A percentile compares a stretch with the other conserved stretches of the same genome.
Evolutionary conservation across 1,140 invertebrate genomes (phyloP).

Genomic region (Penaeus japonicus): DNA sequence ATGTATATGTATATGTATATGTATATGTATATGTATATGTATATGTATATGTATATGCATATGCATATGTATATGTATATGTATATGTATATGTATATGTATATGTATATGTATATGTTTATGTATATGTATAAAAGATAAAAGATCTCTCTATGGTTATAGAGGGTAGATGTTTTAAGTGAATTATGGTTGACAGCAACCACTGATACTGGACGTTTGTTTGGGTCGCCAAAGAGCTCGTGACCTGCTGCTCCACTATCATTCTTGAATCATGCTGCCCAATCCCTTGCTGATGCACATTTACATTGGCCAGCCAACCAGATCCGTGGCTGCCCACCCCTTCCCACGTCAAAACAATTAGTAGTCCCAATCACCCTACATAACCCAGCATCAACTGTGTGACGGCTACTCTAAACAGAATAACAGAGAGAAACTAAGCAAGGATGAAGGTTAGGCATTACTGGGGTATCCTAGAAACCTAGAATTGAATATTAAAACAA

Average conservation of each 20-base stretch:
- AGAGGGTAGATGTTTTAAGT: too few species aligned
- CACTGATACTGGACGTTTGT: slow-evolving; percentile 41
- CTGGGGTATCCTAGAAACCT: slow-evolving; percentile 49
- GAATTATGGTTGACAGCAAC: slow-evolving; percentile 1
- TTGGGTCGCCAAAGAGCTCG: slow-evolving; percentile 10
- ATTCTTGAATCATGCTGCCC: slow-evolving; percentile 2
- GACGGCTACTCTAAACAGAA: slow-evolving; percentile 49
- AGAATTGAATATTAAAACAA: slow-evolving; percentile 50
- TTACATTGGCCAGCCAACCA: not conserved
- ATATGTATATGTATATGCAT: too few species aligned
- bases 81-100: too few species aligned
- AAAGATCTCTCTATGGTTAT: too few species aligned
- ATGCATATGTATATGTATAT: too few species aligned
- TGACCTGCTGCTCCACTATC: slow-evolving; percentile 42
- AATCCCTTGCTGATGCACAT: not conserved
- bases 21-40: too few species aligned
- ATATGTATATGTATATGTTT: too few species aligned
- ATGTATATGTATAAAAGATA: too few species aligned
- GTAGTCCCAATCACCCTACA: slow-evolving; percentile 50
- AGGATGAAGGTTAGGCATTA: slow-evolving; percentile 54
- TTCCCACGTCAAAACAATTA: slow-evolving; percentile 43
- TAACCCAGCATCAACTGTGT: slow-evolving; percentile 52
- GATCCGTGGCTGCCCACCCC: slow-evolving; percentile 23
- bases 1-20: too few species aligned
- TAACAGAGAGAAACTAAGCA: slow-evolving; percentile 44